Evolutionary conservation across 1,140 invertebrate genomes (phyloP).

Genomic region (Daktulosphaira vitifoliae): DNA sequence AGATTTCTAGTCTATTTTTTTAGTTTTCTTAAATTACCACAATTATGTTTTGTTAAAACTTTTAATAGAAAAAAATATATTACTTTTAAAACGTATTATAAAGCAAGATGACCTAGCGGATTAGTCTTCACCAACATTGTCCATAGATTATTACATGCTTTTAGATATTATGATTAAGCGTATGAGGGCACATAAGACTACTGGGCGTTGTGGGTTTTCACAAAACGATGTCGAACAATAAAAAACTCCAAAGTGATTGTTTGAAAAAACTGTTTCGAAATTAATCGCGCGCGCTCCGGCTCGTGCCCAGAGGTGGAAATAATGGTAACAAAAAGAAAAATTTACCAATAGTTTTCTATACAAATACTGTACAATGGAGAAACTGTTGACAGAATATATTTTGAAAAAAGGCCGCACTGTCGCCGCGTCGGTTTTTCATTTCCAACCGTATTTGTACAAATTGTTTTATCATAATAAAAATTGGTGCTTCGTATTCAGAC

Average conservation of each 20-base stretch:
- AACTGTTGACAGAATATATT: neutral
- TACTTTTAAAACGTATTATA: too few species aligned
- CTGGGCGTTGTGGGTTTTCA: neutral
- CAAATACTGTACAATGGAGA: neutral
- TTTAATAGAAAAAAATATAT: too few species aligned
- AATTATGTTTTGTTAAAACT: too few species aligned
- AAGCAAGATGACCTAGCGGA: conserved; percentile 1
- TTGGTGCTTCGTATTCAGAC: too few species aligned
- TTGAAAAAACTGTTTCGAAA: conserved; percentile 21
- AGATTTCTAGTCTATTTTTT: too few species aligned
- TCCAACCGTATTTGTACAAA: too few species aligned
- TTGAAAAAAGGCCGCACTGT: too few species aligned
- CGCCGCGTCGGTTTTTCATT: too few species aligned
- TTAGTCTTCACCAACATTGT: neutral
- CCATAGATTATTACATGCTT: neutral
- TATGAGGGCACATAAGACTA: neutral
- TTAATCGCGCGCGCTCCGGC: conserved; percentile 21
- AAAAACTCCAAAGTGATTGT: conserved; percentile 1
- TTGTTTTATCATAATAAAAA: too few species aligned
- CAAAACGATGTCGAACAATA: conserved; percentile 11
- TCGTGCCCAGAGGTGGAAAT: conserved; percentile 16
- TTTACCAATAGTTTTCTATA: conserved; percentile 5
- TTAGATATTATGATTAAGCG: too few species aligned
- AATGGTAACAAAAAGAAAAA: conserved; percentile 3
- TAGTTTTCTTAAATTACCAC: too few species aligned